Evolutionary conservation across 2,888 invertebrate species (phyloP), one percentile per base, ranked within the genome.

Genomic region (Erynnis tages): DNA sequence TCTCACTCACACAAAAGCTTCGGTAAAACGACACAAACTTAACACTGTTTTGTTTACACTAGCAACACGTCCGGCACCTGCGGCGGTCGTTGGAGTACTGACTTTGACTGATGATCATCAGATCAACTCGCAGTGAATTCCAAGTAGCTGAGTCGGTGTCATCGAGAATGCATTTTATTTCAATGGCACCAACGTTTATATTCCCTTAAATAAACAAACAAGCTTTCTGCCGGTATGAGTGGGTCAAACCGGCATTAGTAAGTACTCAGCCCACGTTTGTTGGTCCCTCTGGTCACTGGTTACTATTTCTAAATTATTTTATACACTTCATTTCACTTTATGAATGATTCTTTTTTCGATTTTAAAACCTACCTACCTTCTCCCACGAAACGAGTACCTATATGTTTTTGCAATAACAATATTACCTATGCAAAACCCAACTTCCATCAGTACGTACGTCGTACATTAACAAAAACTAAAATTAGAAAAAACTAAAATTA

Each of bases 1-100:
- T 52, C 56, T 60, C 69, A 76, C 73, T 65, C 62, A 66, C 74
- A 64, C 62, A 56, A 54, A 63, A 69, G 67, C 65, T 62, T 75
- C 38, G n/a, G 30, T 38, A 73, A 72, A 63, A 65, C 63, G 69
- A 73, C 73, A 75, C 74, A 58, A 61, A 69, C 65, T 67, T 50
- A 57, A 62, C 67, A 59, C 56, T 38, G 46, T 45, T 27, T 16
- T 29, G 7, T 5, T 27, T 41, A 2, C 1, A 27, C 8, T 1
- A 54, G 43, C 54, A 60, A 69, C 58, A 66, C 86, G 79, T 66
- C 73, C 67, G 66, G 58, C 32, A 60, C 23, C 43, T 54, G 30
- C 65, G 56, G 63, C 60, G 63, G 64, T 63, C 59, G 64, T 62
- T 62, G 64, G 71, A 67, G 65, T 64, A 87, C 87, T 87, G 76